Conservation (phyloP, 2,888 invertebrate genomes). For the Tetragonisca angustula region DNA sequence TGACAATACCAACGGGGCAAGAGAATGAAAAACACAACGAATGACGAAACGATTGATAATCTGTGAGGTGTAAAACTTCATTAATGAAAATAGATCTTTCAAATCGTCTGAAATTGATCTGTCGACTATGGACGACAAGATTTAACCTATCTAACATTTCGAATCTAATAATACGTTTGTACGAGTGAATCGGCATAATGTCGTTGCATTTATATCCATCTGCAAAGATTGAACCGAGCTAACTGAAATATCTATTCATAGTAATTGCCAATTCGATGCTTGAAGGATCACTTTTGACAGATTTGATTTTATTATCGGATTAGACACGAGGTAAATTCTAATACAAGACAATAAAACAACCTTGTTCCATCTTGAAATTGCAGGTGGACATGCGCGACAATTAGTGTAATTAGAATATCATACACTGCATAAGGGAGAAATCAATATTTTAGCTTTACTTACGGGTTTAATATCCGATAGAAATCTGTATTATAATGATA, state of each 20-base stretch:
- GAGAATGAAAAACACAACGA: too few relatives aligned
- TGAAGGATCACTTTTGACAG: not conserved
- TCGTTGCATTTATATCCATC: not conserved
- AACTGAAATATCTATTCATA: not conserved
- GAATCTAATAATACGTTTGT: too few relatives aligned
- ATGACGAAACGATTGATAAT: too few relatives aligned
- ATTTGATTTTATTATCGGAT: too few relatives aligned
- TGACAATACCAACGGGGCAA: too few relatives aligned
- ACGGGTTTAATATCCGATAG: too few relatives aligned
- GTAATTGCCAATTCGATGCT: not conserved
- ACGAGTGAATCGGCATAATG: not conserved
- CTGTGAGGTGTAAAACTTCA: too few relatives aligned
- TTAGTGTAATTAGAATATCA: not conserved
- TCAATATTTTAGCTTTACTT: not conserved
- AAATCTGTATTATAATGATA: too few relatives aligned
- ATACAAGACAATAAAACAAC: not conserved
- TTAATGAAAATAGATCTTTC: too few relatives aligned
- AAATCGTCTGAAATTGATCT: not conserved
- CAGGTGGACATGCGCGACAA: not conserved
- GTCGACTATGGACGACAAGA: not conserved
- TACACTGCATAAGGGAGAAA: not conserved
- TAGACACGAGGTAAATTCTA: too few relatives aligned
- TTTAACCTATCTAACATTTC: not conserved
- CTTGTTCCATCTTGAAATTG: not conserved
- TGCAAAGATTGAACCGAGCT: not conserved